These are phyloP conservation scores for Polymixis flavicincta DNA, from an alignment of 2,888 invertebrate genomes.

Conservation along the genomic window DNA sequence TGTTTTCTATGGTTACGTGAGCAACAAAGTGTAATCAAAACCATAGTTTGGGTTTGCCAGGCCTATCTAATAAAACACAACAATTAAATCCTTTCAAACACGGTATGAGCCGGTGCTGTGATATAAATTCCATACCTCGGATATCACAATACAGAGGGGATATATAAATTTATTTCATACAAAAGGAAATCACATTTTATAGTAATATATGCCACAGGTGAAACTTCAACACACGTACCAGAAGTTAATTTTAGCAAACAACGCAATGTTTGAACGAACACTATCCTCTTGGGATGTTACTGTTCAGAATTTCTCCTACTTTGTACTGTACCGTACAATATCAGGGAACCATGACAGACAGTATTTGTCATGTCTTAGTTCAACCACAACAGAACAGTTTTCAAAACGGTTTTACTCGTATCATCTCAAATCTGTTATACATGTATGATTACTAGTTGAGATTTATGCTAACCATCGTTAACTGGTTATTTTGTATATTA, in stretches of 20 bases:
- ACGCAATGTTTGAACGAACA: not conserved
- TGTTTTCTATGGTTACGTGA: not conserved
- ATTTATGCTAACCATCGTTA: conserved; percentile 67
- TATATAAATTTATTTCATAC: not conserved
- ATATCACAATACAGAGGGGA: not conserved
- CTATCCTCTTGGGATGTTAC: not conserved
- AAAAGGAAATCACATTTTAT: not conserved
- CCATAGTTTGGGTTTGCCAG: not conserved
- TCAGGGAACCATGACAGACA: not conserved
- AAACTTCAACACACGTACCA: not conserved
- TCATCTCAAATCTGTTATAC: conserved; percentile 27
- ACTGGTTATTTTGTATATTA: not conserved
- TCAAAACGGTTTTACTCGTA: conserved; percentile 18
- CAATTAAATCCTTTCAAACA: not conserved
- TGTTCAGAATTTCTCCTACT: not conserved
- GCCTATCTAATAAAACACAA: not conserved
- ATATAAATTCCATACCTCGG: not conserved
- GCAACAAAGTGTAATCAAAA: not conserved
- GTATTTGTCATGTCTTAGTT: not conserved
- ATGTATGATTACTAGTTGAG: conserved; percentile 24
- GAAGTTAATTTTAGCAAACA: no score
- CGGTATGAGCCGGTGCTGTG: not conserved
- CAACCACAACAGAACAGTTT: conserved; percentile 1
- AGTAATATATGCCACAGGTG: not conserved
- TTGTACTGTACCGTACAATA: not conserved